Conservation (phyloP, 2,888 invertebrate genomes). For the Sesia bembeciformis region DNA sequence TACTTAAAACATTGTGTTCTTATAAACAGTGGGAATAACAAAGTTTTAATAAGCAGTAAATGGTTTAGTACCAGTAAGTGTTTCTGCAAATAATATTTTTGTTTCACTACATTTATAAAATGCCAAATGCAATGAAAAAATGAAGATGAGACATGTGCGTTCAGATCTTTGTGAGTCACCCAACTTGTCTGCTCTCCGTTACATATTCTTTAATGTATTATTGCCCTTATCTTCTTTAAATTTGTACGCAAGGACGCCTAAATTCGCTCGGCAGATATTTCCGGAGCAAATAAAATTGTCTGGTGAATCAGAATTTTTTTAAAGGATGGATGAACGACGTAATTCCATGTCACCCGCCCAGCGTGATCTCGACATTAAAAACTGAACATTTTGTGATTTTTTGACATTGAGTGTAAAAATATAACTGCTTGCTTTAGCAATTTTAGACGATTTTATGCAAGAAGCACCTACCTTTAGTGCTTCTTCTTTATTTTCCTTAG, state of each 20-base stretch:
- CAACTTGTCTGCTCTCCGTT: slow-evolving; percentile 31
- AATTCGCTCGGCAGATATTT: slow-evolving; percentile 58
- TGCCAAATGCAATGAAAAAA: not conserved
- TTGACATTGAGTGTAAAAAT: slow-evolving; percentile 31
- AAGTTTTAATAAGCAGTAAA: no score
- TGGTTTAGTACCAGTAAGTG: no score
- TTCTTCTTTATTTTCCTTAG: no score
- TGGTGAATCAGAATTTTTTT: slow-evolving; percentile 63
- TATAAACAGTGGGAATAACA: no score
- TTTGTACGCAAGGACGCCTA: slow-evolving; percentile 65
- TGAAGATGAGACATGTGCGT: not conserved
- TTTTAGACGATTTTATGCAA: not conserved
- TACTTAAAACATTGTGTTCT: no score
- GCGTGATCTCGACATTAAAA: slow-evolving; percentile 45
- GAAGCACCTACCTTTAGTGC: no score
- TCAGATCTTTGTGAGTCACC: slow-evolving; percentile 29
- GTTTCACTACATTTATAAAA: no score
- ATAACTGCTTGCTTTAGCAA: no score
- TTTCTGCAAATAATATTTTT: no score
- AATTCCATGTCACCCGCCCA: slow-evolving; percentile 50
- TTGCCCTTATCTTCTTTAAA: slow-evolving; percentile 55
- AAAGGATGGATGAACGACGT: slow-evolving; percentile 42
- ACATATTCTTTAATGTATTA: slow-evolving; percentile 33
- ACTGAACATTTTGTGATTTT: slow-evolving; percentile 43
- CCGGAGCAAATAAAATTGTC: slow-evolving; percentile 62